phyloP scores from a whole-genome alignment of 2,888 invertebrate species.

The Drosophila vallismaia region DNA sequence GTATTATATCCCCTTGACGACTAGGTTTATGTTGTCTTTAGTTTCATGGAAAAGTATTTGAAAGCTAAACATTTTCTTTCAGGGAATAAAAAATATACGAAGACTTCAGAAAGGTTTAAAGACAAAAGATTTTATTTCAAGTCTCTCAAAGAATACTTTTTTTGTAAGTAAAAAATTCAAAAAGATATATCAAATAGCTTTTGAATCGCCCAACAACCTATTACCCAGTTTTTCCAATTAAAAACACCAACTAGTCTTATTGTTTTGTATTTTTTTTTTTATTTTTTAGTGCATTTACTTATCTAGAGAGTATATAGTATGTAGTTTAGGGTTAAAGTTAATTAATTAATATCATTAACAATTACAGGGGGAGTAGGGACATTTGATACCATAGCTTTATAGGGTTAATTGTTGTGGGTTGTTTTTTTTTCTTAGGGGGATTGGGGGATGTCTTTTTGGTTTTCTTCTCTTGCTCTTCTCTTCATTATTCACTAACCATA shows the following conservation, averaged over 20 bases:
- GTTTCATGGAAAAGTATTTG: too few relatives aligned
- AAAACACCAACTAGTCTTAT: neutral
- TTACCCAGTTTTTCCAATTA: too few relatives aligned
- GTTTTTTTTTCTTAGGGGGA: conserved; percentile 4
- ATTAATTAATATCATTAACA: conserved; percentile 72
- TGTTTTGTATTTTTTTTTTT: conserved; percentile 41
- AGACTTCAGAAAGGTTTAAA: too few relatives aligned
- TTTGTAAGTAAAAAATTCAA: neutral
- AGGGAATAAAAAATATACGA: too few relatives aligned
- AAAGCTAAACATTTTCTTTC: neutral
- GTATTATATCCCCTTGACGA: neutral
- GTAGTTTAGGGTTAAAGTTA: conserved; percentile 51
- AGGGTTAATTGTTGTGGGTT: neutral
- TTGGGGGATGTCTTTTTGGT: conserved; percentile 29
- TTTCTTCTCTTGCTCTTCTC: conserved; percentile 20
- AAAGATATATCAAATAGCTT: too few relatives aligned
- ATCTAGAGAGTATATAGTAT: conserved; percentile 67
- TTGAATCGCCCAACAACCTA: too few relatives aligned
- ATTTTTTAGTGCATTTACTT: conserved; percentile 65
- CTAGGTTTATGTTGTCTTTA: neutral
- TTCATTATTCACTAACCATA: conserved; percentile 4
- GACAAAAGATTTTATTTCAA: too few relatives aligned
- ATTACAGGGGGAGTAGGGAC: conserved; percentile 36
- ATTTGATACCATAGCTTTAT: conserved; percentile 40
- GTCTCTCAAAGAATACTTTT: too few relatives aligned